Base-by-base conservation (phyloP, 2,888 invertebrate species). In the Dorcus parallelipipedus region DNA sequence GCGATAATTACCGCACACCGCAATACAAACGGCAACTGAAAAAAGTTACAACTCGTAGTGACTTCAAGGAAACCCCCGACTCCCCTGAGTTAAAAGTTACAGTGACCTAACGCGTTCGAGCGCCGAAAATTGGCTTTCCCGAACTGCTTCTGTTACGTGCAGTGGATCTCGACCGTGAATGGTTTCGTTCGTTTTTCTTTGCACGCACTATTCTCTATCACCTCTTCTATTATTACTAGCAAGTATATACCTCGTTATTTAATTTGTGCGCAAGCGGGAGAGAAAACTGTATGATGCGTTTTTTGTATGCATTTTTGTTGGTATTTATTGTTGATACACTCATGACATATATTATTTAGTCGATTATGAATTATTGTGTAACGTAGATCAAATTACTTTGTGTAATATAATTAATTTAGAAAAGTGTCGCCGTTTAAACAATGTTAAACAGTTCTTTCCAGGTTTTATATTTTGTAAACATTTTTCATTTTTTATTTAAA, bases 21-120 rank as follows among this genome's bases (percentile, higher is more conserved):
- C 62, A 83, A 83, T 69, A 81, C 83, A 62, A 84, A 84, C 69
- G 83, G 83, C 71, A 83, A 83, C 76, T 82, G 74, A 77, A 66
- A 48, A 45, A 55, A 20, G 42, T 10, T 33, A 10, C 39, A 26
- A 26, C 49, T 40, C 55, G 20, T 38, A 20, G 10, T 14, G 9
- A 49, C 20, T 23, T 14, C 33, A 49, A 38, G 33, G 10, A 33
- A 49, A 23, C 49, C 14, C 17, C 42, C 42, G 17, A 10, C 42
- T 17, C 17, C 42, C 45, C 9, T 33, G 26, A 33, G 26, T 33
- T 33, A 33, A 33, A 33, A 33, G 26, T 33, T 33, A 33, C 26
- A 33, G 26, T 33, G 26, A 33, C 26, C 26, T 33, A 33, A 33
- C 26, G 26, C 26, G 26, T 33, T 33, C 26, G 20, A 20, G 20